These are phyloP conservation scores for Protonibea diacanthus DNA, from an alignment of 2,797 vertebrate species.

Conservation along the genomic window DNA sequence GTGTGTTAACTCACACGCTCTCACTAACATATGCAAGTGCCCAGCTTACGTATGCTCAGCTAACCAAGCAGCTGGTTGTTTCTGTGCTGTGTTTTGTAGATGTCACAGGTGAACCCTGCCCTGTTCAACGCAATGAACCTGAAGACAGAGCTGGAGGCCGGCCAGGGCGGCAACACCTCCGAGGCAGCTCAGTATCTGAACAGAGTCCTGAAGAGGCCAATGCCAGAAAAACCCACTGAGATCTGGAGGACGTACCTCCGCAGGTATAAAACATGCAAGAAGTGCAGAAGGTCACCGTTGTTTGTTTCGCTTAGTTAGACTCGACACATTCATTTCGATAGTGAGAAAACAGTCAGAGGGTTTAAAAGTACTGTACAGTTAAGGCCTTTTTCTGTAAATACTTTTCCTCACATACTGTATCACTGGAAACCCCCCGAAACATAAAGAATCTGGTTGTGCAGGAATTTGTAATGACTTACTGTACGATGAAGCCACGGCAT, in stretches of 20 bases:
- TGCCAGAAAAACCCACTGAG: constrained; percentile 90
- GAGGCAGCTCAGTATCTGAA: constrained; percentile 91
- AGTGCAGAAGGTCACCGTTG: not conserved
- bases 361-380: not conserved
- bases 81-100: constrained; percentile 81
- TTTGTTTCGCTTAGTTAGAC: not conserved
- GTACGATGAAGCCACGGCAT: not conserved
- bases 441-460: constrained; percentile 21
- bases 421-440: constrained; percentile 47
- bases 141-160: constrained; percentile 90
- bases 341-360: constrained; percentile 40
- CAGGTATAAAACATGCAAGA: constrained; percentile 83
- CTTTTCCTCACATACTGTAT: constrained; percentile 12
- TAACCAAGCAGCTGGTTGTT: constrained; percentile 47
- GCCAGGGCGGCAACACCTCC: constrained; percentile 79
- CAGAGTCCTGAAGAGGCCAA: constrained; percentile 91
- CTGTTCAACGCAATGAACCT: constrained; percentile 91
- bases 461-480: constrained; percentile 37
- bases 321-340: constrained; percentile 30
- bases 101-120: constrained; percentile 91
- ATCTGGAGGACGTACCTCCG: constrained; percentile 97
- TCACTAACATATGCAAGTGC: constrained; percentile 46
- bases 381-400: constrained; percentile 34
- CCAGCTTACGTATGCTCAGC: constrained; percentile 38
- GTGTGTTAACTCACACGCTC: constrained; percentile 42